Conservation (phyloP, 2,797 vertebrate genomes). For the Xenopus petersii region DNA sequence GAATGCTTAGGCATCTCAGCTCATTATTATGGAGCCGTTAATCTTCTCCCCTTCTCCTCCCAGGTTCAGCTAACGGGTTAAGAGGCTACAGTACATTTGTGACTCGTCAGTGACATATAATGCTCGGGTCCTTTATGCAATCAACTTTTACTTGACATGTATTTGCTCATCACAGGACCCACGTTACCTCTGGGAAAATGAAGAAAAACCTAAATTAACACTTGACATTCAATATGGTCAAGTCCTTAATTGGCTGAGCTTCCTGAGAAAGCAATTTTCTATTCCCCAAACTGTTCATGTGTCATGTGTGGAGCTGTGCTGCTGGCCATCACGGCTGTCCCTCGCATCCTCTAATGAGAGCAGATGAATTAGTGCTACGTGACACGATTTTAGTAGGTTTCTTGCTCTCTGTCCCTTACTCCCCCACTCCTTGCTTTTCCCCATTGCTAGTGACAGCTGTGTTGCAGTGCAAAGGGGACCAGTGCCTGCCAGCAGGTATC, state of each 20-base stretch:
- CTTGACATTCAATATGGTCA: conserved; percentile 99
- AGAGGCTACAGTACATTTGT: conserved; percentile 89
- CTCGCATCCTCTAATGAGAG: conserved; percentile 97
- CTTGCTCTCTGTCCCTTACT: conserved; percentile 60
- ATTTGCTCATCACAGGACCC: conserved; percentile 96
- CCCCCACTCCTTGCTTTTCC: conserved; percentile 49
- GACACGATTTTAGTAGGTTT: conserved; percentile 90
- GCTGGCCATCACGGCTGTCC: conserved; percentile 82
- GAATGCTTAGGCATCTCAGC: conserved; percentile 60
- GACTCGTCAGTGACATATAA: conserved; percentile 97
- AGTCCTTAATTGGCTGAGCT: conserved; percentile 99
- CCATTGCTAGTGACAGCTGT: conserved; percentile 83
- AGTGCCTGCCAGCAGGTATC: conserved; percentile 65
- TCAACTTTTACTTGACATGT: conserved; percentile 98
- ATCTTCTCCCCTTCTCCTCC: conserved; percentile 68
- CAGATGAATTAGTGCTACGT: conserved; percentile 97
- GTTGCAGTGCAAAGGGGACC: conserved; percentile 63
- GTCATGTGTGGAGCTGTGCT: conserved; percentile 85
- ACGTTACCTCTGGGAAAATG: conserved; percentile 79
- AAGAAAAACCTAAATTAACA: conserved; percentile 99
- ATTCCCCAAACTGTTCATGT: conserved; percentile 96
- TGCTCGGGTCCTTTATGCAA: conserved; percentile 89
- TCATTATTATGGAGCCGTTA: conserved; percentile 83
- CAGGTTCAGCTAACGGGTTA: conserved; percentile 76
- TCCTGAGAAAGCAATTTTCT: conserved; percentile 99